phyloP scores from a whole-genome alignment of 2,113 vertebrate genomes.

The Cyrtonyx montezumae region DNA sequence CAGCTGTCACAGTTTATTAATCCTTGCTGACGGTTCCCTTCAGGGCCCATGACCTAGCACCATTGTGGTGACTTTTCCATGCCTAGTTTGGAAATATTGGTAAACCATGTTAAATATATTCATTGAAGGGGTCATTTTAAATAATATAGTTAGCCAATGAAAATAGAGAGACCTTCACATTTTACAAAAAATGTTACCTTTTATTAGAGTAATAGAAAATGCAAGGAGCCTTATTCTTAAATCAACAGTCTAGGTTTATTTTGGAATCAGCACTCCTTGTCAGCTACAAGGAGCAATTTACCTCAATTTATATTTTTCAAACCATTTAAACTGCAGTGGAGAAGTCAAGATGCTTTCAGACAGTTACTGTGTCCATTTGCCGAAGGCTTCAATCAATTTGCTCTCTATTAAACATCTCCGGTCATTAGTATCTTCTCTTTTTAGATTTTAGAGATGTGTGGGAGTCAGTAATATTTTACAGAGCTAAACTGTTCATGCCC shows the following conservation, averaged over 20 bases:
- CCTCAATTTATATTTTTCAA: slow-evolving; percentile 29
- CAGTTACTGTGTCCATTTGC: neutral
- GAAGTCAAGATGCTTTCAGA: neutral
- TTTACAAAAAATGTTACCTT: slow-evolving; percentile 45
- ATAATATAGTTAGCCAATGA: slow-evolving; percentile 54
- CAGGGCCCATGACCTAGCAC: slow-evolving; percentile 72
- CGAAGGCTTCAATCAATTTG: slow-evolving; percentile 21
- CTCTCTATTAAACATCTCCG: neutral
- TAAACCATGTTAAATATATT: slow-evolving; percentile 66
- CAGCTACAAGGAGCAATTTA: slow-evolving; percentile 48
- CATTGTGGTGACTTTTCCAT: slow-evolving; percentile 63
- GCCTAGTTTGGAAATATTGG: slow-evolving; percentile 69
- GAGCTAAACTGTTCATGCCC: neutral
- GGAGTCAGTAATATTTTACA: neutral
- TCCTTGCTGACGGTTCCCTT: slow-evolving; percentile 84
- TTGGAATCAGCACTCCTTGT: slow-evolving; percentile 60
- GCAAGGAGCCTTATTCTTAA: slow-evolving; percentile 50
- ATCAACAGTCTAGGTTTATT: slow-evolving; percentile 63
- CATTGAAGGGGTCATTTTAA: slow-evolving; percentile 43
- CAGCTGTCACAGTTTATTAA: slow-evolving; percentile 87
- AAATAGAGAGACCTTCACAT: slow-evolving; percentile 52
- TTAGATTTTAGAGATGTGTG: neutral
- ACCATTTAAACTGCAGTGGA: neutral
- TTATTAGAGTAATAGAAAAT: slow-evolving; percentile 55
- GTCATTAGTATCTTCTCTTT: neutral